Conservation (phyloP, 2,888 invertebrate genomes). For the Philonicus albiceps region DNA sequence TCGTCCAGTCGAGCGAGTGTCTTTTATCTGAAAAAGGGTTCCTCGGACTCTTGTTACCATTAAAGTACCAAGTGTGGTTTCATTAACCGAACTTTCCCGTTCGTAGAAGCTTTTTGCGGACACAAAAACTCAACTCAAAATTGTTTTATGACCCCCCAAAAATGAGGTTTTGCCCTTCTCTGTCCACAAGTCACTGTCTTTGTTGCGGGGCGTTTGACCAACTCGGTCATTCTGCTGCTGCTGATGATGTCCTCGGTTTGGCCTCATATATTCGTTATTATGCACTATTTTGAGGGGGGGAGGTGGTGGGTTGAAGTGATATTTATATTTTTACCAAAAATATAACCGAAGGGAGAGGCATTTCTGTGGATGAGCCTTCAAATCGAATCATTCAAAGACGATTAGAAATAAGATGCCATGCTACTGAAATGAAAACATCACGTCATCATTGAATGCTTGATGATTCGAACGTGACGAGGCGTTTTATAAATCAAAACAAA, state of each 20-base stretch:
- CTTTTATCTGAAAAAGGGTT: conserved; percentile 35
- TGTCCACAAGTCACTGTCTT: neutral
- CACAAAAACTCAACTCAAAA: conserved; percentile 26
- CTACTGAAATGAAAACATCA: conserved; percentile 46
- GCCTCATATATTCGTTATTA: neutral
- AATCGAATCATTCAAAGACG: conserved; percentile 44
- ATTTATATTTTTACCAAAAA: conserved; percentile 28
- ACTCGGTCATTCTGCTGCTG: neutral
- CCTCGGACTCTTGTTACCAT: conserved; percentile 31
- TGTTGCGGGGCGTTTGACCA: conserved; percentile 24
- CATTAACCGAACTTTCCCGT: conserved; percentile 46
- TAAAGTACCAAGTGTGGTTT: conserved; percentile 42
- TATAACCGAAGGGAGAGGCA: neutral
- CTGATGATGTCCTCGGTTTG: neutral
- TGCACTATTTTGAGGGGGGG: neutral
- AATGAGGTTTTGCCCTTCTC: neutral
- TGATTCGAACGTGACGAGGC: conserved; percentile 50
- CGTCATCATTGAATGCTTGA: conserved; percentile 50
- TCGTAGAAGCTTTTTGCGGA: conserved; percentile 36
- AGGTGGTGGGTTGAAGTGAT: neutral
- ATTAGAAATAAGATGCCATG: conserved; percentile 43
- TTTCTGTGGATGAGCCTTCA: conserved; percentile 32
- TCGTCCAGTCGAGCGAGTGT: neutral
- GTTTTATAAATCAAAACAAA: conserved; percentile 47
- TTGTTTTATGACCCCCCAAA: conserved; percentile 8